A percentile compares a stretch with the other conserved stretches of the same genome.
phyloP scores from a whole-genome alignment of 2,113 vertebrate genomes.

The Noctilio leporinus region DNA sequence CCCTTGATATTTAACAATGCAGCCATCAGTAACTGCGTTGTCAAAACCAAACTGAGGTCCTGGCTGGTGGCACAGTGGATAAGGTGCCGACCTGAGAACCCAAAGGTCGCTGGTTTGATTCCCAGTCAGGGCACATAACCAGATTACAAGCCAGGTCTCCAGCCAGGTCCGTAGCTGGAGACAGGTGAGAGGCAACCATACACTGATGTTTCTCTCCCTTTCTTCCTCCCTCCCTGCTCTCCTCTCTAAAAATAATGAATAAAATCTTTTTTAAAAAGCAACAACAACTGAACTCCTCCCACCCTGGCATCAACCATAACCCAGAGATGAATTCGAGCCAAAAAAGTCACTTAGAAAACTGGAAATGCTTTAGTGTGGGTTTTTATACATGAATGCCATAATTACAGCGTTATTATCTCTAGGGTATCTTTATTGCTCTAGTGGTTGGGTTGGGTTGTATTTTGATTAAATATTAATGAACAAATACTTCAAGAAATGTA shows the following conservation, averaged over 20 bases:
- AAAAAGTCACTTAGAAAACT: constrained; percentile 34
- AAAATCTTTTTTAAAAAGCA: too few species aligned
- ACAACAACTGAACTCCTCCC: neutral
- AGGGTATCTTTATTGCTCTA: constrained; percentile 53
- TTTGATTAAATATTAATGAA: constrained; percentile 61
- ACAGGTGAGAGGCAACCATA: too few species aligned
- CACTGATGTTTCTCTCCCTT: too few species aligned
- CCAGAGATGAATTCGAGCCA: constrained; percentile 18
- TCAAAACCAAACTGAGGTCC: neutral
- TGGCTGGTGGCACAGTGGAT: too few species aligned
- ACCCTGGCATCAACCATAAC: neutral
- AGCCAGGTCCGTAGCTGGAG: too few species aligned
- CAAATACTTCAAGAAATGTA: constrained; percentile 31
- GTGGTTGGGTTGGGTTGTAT: constrained; percentile 20
- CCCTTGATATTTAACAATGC: neutral
- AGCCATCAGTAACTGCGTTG: neutral
- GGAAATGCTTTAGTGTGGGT: neutral
- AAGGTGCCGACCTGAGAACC: too few species aligned
- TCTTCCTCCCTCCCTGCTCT: too few species aligned
- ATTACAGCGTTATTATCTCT: constrained; percentile 48
- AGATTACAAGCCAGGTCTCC: too few species aligned
- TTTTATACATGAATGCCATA: constrained; percentile 44
- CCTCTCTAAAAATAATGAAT: too few species aligned
- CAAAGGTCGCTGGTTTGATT: too few species aligned
- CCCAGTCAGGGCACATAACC: too few species aligned